A percentile compares a stretch with the other conserved stretches of the same genome.
These are phyloP conservation scores for Lordiphosa mommai DNA, from an alignment of 1,140 invertebrate genomes.

Conservation along the genomic window DNA sequence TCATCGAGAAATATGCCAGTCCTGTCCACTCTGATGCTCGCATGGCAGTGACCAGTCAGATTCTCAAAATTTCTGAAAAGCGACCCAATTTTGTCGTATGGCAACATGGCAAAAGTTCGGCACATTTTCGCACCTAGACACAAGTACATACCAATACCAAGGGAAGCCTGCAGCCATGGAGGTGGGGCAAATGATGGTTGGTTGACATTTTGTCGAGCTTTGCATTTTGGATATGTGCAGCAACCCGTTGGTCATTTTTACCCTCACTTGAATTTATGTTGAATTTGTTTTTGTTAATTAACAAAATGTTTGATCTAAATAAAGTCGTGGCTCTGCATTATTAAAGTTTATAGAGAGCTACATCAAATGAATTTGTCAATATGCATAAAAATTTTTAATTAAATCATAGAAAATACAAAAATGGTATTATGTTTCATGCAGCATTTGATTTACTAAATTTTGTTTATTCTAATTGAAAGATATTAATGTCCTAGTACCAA, in stretches of 20 bases:
- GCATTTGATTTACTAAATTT: not conserved
- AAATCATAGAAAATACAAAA: not conserved
- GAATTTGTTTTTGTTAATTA: conserved; percentile 44
- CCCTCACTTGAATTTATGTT: conserved; percentile 45
- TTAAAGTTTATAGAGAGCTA: not conserved
- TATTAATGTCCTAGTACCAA: not conserved
- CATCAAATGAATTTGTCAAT: not conserved
- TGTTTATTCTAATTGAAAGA: not conserved
- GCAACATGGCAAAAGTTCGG: conserved; percentile 47
- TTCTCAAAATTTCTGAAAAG: conserved; percentile 42
- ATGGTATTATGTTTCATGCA: not conserved
- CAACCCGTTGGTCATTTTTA: not conserved
- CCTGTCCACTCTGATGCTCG: not conserved
- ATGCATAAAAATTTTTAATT: not conserved
- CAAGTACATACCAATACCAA: not conserved
- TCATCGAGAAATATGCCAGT: conserved; percentile 28
- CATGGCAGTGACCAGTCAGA: conserved; percentile 6
- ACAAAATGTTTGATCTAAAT: conserved; percentile 29
- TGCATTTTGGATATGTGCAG: conserved; percentile 36
- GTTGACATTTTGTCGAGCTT: conserved; percentile 39
- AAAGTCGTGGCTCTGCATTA: not conserved
- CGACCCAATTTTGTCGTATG: conserved; percentile 46
- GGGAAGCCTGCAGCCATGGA: not conserved
- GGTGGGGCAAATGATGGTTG: not conserved
- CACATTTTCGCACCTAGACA: conserved; percentile 42